Conservation (phyloP, 23 tunicate genomes). For the Clavelina lepadiformis region DNA sequence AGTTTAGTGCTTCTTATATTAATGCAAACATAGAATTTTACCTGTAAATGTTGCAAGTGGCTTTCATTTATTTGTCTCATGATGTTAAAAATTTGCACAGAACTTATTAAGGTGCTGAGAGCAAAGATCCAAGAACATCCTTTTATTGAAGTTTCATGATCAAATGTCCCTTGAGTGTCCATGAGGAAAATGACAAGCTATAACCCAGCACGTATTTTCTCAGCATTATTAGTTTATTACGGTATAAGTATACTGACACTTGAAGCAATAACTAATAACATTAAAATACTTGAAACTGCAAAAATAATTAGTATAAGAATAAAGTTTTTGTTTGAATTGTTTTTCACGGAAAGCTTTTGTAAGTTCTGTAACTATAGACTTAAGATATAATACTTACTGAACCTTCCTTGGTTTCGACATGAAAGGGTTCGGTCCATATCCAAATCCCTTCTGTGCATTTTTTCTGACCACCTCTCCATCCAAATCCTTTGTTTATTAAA, state of each 20-base stretch:
- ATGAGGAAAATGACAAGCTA: slow-evolving; percentile 15
- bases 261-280: too few species aligned
- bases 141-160: neutral
- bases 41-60: slow-evolving; percentile 8
- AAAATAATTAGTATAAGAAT: too few species aligned
- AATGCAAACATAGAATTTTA: neutral
- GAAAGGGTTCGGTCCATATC: slow-evolving; percentile 23
- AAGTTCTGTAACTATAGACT: too few species aligned
- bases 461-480: slow-evolving; percentile 24
- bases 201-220: too few species aligned
- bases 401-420: neutral
- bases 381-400: too few species aligned
- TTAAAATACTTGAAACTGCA: too few species aligned
- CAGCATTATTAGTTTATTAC: too few species aligned
- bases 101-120: slow-evolving; percentile 26
- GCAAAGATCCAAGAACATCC: slow-evolving; percentile 6
- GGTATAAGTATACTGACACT: too few species aligned
- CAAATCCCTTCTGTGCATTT: slow-evolving; percentile 16
- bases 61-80: slow-evolving; percentile 8
- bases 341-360: too few species aligned
- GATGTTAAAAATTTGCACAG: slow-evolving; percentile 14
- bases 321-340: too few species aligned
- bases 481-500: slow-evolving; percentile 9
- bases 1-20: too few species aligned
- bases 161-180: slow-evolving; percentile 26